Conservation (phyloP, 2,113 vertebrate genomes). For the mouse (Mus musculus) region GRCm39 chr9:105273001-105273500, state of each 20-base stretch:
- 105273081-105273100: background rate
- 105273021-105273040: background rate
- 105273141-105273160: background rate
- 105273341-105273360: background rate
- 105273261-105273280: background rate
- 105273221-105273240: background rate
- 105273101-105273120: background rate
- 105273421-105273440: constrained; percentile 1
- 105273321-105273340: background rate
- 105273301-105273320: background rate
- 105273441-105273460: constrained; percentile 1
- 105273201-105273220: background rate
- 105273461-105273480: background rate
- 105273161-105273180: background rate
- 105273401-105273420: background rate
- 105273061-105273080: background rate
- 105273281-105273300: background rate
- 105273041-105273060: background rate
- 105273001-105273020: background rate
- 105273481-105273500: constrained; percentile 17
- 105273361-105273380: background rate
- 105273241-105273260: background rate
- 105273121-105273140: background rate
- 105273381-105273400: background rate
- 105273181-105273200: constrained; percentile 32